Conservation (phyloP, 2,888 invertebrate species). For the Dicranocentrus wangi region DNA sequence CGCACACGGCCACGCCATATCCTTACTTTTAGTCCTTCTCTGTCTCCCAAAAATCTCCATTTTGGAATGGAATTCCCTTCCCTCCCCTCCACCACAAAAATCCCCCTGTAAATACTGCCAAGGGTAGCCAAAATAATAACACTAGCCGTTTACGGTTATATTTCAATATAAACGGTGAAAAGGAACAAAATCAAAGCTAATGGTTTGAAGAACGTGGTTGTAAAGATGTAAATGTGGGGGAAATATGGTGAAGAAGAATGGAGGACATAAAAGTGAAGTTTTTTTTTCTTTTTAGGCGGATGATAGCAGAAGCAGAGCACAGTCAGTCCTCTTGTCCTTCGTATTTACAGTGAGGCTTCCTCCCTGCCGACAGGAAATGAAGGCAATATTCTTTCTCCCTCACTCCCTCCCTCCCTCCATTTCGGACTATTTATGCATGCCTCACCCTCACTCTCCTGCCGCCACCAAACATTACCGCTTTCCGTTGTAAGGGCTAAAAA, state of each 20-base stretch:
- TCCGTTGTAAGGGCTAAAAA: background rate
- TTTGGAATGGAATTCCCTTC: background rate
- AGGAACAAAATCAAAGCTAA: slow-evolving; percentile 40
- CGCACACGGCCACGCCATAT: no score
- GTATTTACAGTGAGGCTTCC: background rate
- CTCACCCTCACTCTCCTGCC: background rate
- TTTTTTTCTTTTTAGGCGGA: background rate
- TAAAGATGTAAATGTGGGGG: slow-evolving; percentile 32
- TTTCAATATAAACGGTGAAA: slow-evolving; percentile 38
- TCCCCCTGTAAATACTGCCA: background rate
- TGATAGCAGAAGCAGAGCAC: background rate
- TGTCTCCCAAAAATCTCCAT: no score
- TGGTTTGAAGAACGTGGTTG: slow-evolving; percentile 32
- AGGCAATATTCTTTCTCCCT: slow-evolving; percentile 21
- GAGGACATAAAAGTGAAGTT: slow-evolving; percentile 16
- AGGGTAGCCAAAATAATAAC: slow-evolving; percentile 31
- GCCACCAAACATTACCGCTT: no score
- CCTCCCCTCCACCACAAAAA: slow-evolving; percentile 10
- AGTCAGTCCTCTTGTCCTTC: no score
- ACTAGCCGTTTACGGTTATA: slow-evolving; percentile 24
- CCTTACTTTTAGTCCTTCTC: no score
- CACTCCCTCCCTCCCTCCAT: background rate
- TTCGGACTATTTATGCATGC: slow-evolving; percentile 14
- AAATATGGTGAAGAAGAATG: slow-evolving; percentile 31
- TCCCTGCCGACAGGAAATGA: slow-evolving; percentile 19